Evolutionary conservation across 1,140 invertebrate genomes (phyloP), one percentile per base, ranked within the genome.

Genomic region (Pseudobourletiella spinata): DNA sequence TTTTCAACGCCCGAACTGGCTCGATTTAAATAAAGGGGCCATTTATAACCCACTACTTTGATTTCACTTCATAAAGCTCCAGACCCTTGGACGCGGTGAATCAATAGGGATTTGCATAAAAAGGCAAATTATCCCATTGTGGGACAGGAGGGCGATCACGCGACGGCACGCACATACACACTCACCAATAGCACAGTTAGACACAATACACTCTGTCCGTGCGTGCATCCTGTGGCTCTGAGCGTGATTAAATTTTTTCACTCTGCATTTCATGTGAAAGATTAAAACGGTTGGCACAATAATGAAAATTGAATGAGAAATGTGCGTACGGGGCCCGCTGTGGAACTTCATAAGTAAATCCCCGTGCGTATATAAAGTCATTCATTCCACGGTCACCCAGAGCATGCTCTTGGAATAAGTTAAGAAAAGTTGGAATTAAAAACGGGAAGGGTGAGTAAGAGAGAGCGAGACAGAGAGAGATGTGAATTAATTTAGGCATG

Each of bases 401-500:
- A 46, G 18, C 18, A 6, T 8, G 44, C 15, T 46, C 4, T 14
- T 18, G 18, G 28, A 26, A 51, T 14, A 51, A 26, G 22, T 16
- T 20, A 22, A 4, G n/a, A 46, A 51, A 22, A 51, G 48, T 25
- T 22, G 20, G 44, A 48, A 48, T 48, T 48, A 48, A 48, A 48
- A 51, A 51, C 24, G 2, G 43, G 24, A n/a, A n/a, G n/a, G n/a
- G n/a, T n/a, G n/a, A n/a, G n/a, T n/a, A n/a, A n/a, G n/a, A n/a
- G n/a, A n/a, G n/a, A n/a, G n/a, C n/a, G n/a, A n/a, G n/a, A n/a
- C n/a, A n/a, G n/a, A n/a, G n/a, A n/a, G 24, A 51, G 15, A 51
- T 51, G 20, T 51, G 25, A 51, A 51, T 51, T 51, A 51, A 51
- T 51, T 51, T 51, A 26, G 28, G 48, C 48, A 26, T 51, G 14